Base-by-base conservation (phyloP, 2,888 invertebrate species). In the Horisme vitalbata region DNA sequence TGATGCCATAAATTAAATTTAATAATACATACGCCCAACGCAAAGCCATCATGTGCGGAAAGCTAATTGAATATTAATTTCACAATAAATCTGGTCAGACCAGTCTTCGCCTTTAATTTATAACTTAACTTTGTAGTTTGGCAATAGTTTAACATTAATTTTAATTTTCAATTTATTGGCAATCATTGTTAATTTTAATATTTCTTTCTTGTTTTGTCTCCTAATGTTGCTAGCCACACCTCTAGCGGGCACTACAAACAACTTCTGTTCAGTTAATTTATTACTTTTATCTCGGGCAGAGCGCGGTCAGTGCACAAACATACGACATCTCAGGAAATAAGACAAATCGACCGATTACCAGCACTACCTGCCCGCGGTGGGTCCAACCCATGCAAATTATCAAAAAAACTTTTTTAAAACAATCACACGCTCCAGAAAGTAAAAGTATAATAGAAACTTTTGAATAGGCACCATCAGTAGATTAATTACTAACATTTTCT, bases 11-110 rank as follows among this genome's bases (percentile, higher is more conserved):
- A 88, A 88, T 89, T 82, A 63, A 81, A 81, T 79, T 83, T 88
- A 89, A 88, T 89, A 89, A 88, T 77, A 85, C 84, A 69, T 78
- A 84, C 85, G 87, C 82, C 86, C 84, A 83, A 71, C 75, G 71
- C 70, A 75, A 76, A 80, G 69, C 80, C 78, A 75, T 85, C 85
- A 88, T 89, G 88, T 88, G 87, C 87, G 83, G 87, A 89, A 85
- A 87, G 87, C 86, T 88, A 88, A 89, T 88, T 88, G 89, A 88
- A 87, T 88, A 86, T 89, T 89, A 88, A 89, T 86, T 86, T 87
- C 72, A 81, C 76, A 79, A 83, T 83, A 86, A 88, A 88, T 88
- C 88, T 83, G 79, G 82, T 76, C 60, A 60, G 73, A 79, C 86
- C 63, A 83, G 78, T 84, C 73, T 77, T 66, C 65, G 63, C 70